Conservation (phyloP, 37 sponge, comb jelly and placozoan species). For the Eunapius fragilis region DNA sequence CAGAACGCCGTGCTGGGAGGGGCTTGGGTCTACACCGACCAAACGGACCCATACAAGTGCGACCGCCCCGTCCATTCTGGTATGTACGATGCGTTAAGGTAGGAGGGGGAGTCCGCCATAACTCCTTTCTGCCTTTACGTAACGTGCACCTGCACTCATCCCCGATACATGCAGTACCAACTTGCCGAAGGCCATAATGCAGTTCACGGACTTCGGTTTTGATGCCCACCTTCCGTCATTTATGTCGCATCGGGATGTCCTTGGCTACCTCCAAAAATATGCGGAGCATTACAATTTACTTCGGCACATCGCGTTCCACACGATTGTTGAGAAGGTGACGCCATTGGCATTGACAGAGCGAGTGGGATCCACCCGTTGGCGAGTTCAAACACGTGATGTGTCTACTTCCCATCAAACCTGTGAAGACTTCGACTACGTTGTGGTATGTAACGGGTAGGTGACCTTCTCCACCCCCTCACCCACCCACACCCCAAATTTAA, state of each 20-base stretch:
- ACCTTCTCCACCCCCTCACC: background rate
- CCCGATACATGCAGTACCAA: conserved; percentile 66
- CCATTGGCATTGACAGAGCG: too few species aligned
- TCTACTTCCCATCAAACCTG: background rate
- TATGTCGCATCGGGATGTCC: conserved; percentile 51
- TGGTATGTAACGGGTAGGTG: conserved; percentile 89
- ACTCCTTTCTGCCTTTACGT: conserved; percentile 24
- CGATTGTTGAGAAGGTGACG: conserved; percentile 40
- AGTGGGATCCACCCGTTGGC: conserved; percentile 60
- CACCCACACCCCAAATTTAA: background rate
- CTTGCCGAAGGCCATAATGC: conserved; percentile 80
- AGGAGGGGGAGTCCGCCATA: background rate
- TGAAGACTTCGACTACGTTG: conserved; percentile 61
- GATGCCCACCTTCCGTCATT: conserved; percentile 61
- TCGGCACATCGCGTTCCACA: conserved; percentile 49
- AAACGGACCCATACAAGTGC: conserved; percentile 10
- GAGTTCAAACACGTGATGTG: conserved; percentile 25
- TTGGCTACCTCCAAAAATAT: conserved; percentile 62
- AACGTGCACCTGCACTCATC: too few species aligned
- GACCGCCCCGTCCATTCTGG: conserved; percentile 29
- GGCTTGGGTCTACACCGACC: conserved; percentile 64
- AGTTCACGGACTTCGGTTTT: conserved; percentile 72
- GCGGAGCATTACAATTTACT: conserved; percentile 48
- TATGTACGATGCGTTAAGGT: conserved; percentile 63
- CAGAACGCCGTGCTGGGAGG: conserved; percentile 53